Conservation (phyloP, 2,113 vertebrate species). For the Gnathonemus longibarbis region DNA sequence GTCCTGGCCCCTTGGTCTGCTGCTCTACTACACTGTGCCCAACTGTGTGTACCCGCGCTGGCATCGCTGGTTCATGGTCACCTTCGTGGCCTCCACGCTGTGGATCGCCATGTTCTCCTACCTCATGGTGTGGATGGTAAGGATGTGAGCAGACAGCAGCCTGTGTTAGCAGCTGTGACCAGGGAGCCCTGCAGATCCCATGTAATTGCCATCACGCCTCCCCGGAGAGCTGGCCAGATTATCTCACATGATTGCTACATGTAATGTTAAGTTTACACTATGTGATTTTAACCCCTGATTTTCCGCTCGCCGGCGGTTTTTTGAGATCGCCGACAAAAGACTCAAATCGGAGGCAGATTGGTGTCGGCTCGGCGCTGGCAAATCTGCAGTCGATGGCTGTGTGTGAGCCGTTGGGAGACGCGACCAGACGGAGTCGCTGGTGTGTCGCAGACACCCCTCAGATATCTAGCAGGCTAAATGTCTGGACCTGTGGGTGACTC, state of each 20-base stretch:
- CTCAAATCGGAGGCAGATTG: neutral
- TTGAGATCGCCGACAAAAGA: neutral
- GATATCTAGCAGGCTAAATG: neutral
- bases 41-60: conserved; percentile 64
- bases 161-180: neutral
- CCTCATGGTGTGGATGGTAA: conserved; percentile 77
- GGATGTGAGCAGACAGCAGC: conserved; percentile 11
- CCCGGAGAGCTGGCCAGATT: neutral
- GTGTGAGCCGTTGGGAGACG: neutral
- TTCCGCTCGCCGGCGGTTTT: neutral
- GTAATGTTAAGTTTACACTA: neutral
- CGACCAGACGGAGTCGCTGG: neutral
- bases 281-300: neutral
- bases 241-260: neutral
- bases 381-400: too few species aligned
- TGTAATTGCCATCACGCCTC: neutral
- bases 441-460: neutral
- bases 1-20: conserved; percentile 63
- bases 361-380: neutral
- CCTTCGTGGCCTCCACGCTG: conserved; percentile 63
- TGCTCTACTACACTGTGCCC: conserved; percentile 68
- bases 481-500: neutral
- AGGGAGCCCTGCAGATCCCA: neutral
- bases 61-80: conserved; percentile 72
- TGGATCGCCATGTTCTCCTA: conserved; percentile 74